Evolutionary conservation across 2,797 vertebrate genomes (phyloP), one percentile per base, ranked within the genome.

Genomic region (Gallirallus australis): DNA sequence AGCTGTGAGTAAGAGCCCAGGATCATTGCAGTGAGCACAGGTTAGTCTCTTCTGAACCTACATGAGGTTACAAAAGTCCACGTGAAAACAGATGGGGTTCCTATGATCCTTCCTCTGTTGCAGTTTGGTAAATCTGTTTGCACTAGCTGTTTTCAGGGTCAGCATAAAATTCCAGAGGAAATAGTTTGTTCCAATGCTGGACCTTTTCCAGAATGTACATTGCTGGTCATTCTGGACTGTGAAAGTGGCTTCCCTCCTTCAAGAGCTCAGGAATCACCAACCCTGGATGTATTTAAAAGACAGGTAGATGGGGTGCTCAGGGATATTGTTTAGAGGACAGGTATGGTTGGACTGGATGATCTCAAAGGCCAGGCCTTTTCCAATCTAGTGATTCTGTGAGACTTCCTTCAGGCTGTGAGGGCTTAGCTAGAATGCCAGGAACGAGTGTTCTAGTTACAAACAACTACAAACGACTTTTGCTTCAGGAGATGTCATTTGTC

Each of bases 401-500:
- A 19, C 18, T 45, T 19, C 20, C 52, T 69, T 42, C 52, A 82
- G 35, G 25, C 9, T 23, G 79, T 28, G 24, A 64, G 19, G 7
- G 7, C 13, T 75, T 53, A 37, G 30, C 27, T 40, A 52, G 17
- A 65, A 70, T 21, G 18, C 27, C 70, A 19, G 31, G 52, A 80
- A 61, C 9, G 33, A 47, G 47, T 47, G 47, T 11, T 47, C 47
- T 23, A 45, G 42, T 45, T 18, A 19, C 42, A 76, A 69, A 39
- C 17, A 35, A 2, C 19, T 25, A 1, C 2, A 50, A 9, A 21
- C 60, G 12, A 3, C 64, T 5, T 83, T 92, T 72, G 28, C 42
- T 81, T 59, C 37, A 7, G 2, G 39, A 20, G n/a, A 3, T 0
- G 0, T 5, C 21, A 10, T 19, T 50, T 35, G 47, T 61, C 39